Percentiles rank a stretch among this genome's conserved stretches.
Evolutionary conservation across 2,113 vertebrate species (phyloP).

Genomic region (Opisthocomus hoazin): DNA sequence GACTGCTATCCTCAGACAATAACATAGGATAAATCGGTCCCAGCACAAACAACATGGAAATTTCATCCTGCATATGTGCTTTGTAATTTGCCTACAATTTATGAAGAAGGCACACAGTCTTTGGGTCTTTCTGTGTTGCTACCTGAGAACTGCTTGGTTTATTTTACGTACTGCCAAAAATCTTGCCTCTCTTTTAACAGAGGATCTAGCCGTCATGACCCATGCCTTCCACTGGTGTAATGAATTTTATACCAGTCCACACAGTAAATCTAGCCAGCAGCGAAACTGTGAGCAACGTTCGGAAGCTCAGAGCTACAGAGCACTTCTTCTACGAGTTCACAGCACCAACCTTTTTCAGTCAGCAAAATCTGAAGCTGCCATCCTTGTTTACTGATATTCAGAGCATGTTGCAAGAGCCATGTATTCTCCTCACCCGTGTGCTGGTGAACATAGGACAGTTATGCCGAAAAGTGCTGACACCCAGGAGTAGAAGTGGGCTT

Average conservation of each 20-base stretch:
- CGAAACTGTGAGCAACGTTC: not conserved
- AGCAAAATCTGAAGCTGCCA: not conserved
- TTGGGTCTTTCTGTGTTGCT: not conserved
- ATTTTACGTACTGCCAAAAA: not conserved
- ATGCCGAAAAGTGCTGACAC: rapidly evolving
- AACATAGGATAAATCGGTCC: not conserved
- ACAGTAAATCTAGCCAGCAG: not conserved
- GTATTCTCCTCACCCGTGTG: not conserved
- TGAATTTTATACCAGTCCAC: not conserved
- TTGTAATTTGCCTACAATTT: not conserved
- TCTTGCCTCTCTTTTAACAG: not conserved
- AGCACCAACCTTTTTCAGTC: not conserved
- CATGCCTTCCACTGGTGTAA: not conserved
- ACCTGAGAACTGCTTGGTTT: not conserved
- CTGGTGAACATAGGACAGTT: not conserved
- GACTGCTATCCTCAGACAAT: not conserved
- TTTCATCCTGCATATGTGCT: not conserved
- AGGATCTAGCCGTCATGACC: not conserved
- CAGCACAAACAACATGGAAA: rapidly evolving
- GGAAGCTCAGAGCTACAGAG: not conserved
- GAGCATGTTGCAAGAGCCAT: not conserved
- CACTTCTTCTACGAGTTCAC: not conserved
- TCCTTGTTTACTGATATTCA: not conserved
- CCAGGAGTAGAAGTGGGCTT: not conserved
- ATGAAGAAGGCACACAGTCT: not conserved